These are phyloP conservation scores for Rhyzopertha dominica DNA, from an alignment of 1,140 invertebrate species.

Conservation along the genomic window DNA sequence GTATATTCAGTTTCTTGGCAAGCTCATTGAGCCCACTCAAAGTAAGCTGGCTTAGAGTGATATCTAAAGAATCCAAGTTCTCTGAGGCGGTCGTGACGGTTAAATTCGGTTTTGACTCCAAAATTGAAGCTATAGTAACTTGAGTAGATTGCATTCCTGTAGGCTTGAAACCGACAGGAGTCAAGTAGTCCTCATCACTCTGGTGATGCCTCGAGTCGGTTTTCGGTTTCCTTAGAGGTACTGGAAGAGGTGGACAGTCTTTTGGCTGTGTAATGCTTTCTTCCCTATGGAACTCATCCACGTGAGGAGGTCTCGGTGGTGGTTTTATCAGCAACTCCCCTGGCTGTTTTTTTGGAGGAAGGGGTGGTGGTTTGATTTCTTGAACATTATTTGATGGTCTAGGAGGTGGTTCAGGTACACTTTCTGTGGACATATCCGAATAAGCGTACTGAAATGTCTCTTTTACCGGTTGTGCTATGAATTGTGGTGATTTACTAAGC, in stretches of 20 bases:
- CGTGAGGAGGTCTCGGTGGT: constrained; percentile 61
- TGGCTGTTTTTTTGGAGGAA: constrained; percentile 74
- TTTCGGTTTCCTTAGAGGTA: constrained; percentile 57
- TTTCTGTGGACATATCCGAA: constrained; percentile 39
- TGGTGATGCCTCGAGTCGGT: no score
- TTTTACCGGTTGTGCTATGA: no score
- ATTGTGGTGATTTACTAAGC: no score
- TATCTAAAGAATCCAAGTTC: constrained; percentile 52
- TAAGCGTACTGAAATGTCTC: no score
- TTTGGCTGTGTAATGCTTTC: constrained; percentile 32
- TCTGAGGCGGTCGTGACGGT: constrained; percentile 20
- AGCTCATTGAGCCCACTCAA: constrained; percentile 74
- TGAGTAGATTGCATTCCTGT: no score
- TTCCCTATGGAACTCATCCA: constrained; percentile 52
- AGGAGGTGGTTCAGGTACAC: constrained; percentile 65
- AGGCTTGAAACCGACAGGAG: no score
- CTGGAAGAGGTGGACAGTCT: constrained; percentile 55
- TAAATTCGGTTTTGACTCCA: constrained; percentile 27
- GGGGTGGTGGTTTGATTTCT: constrained; percentile 68
- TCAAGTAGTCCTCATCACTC: constrained; percentile 59
- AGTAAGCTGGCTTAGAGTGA: constrained; percentile 75
- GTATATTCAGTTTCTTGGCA: constrained; percentile 68
- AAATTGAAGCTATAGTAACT: constrained; percentile 33
- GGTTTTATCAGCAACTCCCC: constrained; percentile 48
- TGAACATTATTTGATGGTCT: constrained; percentile 52